A percentile compares a stretch with the other conserved stretches of the same genome.
phyloP scores from a whole-genome alignment of 2,888 invertebrate species.

The Melolontha melolontha region DNA sequence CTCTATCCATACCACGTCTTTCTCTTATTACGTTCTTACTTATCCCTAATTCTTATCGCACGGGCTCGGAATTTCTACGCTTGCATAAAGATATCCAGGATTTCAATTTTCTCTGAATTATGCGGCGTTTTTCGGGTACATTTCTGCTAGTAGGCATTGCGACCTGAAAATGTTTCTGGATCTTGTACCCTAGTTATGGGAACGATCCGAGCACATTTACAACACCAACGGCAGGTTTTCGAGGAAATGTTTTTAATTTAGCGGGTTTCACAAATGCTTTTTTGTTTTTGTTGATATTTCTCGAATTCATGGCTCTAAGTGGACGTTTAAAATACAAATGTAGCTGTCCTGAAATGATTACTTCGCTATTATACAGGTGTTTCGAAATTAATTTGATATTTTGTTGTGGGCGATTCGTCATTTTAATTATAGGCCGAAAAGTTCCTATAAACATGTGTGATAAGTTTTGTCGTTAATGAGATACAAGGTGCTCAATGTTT shows the following conservation, averaged over 20 bases:
- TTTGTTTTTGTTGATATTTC: no score
- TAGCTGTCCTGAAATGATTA: no score
- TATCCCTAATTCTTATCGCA: conserved; percentile 26
- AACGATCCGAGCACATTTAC: conserved; percentile 15
- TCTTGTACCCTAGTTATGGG: conserved; percentile 2
- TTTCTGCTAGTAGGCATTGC: background rate
- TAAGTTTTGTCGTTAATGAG: no score
- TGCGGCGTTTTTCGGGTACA: conserved; percentile 8
- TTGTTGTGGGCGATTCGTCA: no score
- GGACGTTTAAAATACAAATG: no score
- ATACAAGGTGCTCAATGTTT: no score
- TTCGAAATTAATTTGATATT: no score
- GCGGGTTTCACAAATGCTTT: background rate
- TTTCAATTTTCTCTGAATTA: conserved; percentile 33
- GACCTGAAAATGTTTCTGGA: conserved; percentile 2
- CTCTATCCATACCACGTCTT: background rate
- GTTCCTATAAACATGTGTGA: no score
- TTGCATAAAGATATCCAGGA: conserved; percentile 26
- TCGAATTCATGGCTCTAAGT: no score
- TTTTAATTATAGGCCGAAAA: no score
- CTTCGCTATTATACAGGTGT: no score
- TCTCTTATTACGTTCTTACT: background rate
- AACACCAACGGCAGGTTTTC: conserved; percentile 4
- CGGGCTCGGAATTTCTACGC: conserved; percentile 12
- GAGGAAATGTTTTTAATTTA: background rate